Evolutionary conservation across 2,888 invertebrate genomes (phyloP), one percentile per base, ranked within the genome.

Genomic region (Lydus trimaculatus): DNA sequence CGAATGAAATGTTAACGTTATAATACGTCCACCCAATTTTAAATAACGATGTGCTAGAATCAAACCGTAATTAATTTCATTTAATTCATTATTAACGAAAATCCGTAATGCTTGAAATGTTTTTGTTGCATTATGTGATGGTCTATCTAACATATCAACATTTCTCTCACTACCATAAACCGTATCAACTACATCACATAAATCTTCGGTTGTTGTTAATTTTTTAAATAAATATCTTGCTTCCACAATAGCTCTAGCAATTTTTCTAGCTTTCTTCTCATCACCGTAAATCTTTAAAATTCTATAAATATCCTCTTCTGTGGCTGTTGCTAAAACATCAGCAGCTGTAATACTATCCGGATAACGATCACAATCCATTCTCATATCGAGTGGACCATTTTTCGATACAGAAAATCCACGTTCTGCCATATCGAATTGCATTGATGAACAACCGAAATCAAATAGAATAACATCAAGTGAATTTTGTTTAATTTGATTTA

Each of bases 81-180:
- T 98, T 0, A 98, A 86, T 86, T 98, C 98, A 84, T 98, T 95
- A 82, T 98, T 98, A 0, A 98, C 95, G 85, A 98, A 97, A 79
- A 98, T 98, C 70, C 98, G 88, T 71, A 98, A 84, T 0, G 98
- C 98, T 87, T 97, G 92, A 86, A 98, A 98, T 0, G 95, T 92
- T 87, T 96, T 97, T 0, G 97, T 97, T 0, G 97, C 98, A 69
- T 90, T 89, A 79, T 97, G 96, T 2, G 92, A 86, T 2, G 89
- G 90, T 70, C 95, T 87, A 66, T 92, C 90, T 9, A 97, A 80
- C 84, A 92, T 92, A 81, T 97, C 96, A 23, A 88, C 79, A 61
- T 91, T 88, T 58, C 69, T 73, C 28, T 76, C 74, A 60, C 74
- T 75, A 17, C 61, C 65, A 63, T 75, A 87, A 58, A 91, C 90